phyloP scores from a whole-genome alignment of 2,888 invertebrate genomes.

The Tipula lateralis region DNA sequence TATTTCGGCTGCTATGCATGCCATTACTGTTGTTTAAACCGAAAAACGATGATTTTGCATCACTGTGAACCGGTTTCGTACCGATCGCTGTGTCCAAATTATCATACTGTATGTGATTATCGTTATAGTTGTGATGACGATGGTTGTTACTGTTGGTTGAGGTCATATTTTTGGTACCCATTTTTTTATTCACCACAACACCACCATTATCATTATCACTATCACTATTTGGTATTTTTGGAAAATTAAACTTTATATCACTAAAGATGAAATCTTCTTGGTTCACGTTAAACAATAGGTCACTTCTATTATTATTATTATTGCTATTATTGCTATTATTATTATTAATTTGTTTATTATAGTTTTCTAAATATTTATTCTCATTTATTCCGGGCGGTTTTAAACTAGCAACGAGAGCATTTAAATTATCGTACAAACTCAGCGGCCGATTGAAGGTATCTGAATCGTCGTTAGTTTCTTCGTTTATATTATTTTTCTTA shows the following conservation, averaged over 20 bases:
- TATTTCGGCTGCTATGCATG: not conserved
- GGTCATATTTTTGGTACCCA: not conserved
- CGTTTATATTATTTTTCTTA: not conserved
- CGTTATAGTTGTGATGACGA: not conserved
- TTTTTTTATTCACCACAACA: not conserved
- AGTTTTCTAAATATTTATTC: not conserved
- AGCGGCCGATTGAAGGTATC: constrained; percentile 41
- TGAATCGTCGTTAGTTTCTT: not conserved
- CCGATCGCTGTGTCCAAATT: constrained; percentile 38
- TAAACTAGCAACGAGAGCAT: constrained; percentile 28
- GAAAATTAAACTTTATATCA: constrained; percentile 34
- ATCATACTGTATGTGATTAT: constrained; percentile 31
- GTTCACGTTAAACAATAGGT: not conserved
- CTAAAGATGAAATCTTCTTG: constrained; percentile 33
- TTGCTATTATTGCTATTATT: constrained; percentile 15
- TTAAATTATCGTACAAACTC: constrained; percentile 48
- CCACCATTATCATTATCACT: constrained; percentile 26
- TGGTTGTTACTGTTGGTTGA: not conserved
- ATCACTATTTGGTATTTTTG: constrained; percentile 30
- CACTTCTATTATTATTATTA: not conserved
- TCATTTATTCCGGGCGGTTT: constrained; percentile 26
- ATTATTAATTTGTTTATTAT: not conserved
- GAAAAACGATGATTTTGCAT: constrained; percentile 49
- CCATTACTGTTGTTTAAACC: constrained; percentile 42
- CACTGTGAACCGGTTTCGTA: constrained; percentile 45